phyloP scores from a whole-genome alignment of 2,888 invertebrate genomes.

The Beris chalybata region DNA sequence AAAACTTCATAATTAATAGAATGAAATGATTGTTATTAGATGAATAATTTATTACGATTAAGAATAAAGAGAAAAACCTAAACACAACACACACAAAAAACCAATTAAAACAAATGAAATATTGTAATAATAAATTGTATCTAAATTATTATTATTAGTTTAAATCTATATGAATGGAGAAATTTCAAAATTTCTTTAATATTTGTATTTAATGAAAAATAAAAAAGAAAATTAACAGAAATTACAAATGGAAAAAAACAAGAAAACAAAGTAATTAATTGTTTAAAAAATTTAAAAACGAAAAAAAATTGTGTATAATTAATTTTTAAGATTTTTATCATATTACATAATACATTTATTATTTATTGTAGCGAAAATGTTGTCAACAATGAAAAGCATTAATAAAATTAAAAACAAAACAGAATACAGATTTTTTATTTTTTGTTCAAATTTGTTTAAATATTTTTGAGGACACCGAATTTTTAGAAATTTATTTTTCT shows the following conservation, averaged over 20 bases:
- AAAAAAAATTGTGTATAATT: conserved; percentile 5
- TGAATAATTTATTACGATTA: conserved; percentile 42
- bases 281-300: background rate
- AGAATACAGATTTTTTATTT: no score
- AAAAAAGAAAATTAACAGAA: no score
- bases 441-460: no score
- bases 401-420: background rate
- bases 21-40: conserved; percentile 42
- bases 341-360: conserved; percentile 25
- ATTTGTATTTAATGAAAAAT: no score
- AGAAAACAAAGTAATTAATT: background rate
- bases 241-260: no score
- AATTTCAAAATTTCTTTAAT: no score
- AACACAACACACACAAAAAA: conserved; percentile 32
- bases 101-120: conserved; percentile 53
- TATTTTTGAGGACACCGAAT: no score
- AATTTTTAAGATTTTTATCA: conserved; percentile 30
- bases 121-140: background rate
- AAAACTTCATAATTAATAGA: conserved; percentile 24
- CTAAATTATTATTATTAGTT: no score
- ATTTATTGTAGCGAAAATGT: conserved; percentile 32
- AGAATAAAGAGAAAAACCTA: conserved; percentile 40
- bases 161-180: no score
- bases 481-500: no score
- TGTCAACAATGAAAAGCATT: conserved; percentile 27